Evolutionary conservation across 2,888 invertebrate genomes (phyloP).

Genomic region (Synanthedon formicaeformis): DNA sequence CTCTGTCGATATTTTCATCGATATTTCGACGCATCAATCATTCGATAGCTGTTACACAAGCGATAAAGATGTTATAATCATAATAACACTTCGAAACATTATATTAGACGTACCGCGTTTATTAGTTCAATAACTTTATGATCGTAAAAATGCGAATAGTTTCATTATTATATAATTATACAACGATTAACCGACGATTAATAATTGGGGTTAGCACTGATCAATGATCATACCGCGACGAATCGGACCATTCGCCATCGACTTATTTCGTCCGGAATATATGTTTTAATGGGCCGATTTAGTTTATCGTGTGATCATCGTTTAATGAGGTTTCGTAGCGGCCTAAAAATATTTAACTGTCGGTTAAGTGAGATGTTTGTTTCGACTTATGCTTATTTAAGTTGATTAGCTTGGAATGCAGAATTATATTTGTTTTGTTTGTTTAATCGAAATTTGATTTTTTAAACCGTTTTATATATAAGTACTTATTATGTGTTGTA

Average conservation of each 20-base stretch:
- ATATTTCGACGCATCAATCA: not conserved
- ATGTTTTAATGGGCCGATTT: conserved; percentile 29
- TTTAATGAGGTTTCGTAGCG: conserved; percentile 41
- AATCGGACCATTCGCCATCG: conserved; percentile 20
- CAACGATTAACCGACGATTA: conserved; percentile 40
- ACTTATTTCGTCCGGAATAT: conserved; percentile 6
- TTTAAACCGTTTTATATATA: no score
- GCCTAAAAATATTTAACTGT: conserved; percentile 28
- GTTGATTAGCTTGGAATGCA: no score
- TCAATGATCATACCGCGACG: conserved; percentile 50
- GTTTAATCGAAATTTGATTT: no score
- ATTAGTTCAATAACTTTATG: conserved; percentile 52
- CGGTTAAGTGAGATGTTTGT: conserved; percentile 37
- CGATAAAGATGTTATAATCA: conserved; percentile 48
- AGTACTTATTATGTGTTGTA: no score
- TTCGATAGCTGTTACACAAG: conserved; percentile 7
- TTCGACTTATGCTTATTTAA: conserved; percentile 17
- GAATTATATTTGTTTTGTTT: no score
- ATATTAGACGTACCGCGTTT: conserved; percentile 34
- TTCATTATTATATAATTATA: conserved; percentile 53
- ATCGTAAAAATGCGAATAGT: conserved; percentile 45
- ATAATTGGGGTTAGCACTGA: conserved; percentile 50
- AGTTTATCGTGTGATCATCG: conserved; percentile 46
- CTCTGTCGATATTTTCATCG: conserved; percentile 20
- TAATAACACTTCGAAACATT: conserved; percentile 37